Evolutionary conservation across 1,140 invertebrate genomes (phyloP).

Genomic region (Phenacoccus solenopsis): DNA sequence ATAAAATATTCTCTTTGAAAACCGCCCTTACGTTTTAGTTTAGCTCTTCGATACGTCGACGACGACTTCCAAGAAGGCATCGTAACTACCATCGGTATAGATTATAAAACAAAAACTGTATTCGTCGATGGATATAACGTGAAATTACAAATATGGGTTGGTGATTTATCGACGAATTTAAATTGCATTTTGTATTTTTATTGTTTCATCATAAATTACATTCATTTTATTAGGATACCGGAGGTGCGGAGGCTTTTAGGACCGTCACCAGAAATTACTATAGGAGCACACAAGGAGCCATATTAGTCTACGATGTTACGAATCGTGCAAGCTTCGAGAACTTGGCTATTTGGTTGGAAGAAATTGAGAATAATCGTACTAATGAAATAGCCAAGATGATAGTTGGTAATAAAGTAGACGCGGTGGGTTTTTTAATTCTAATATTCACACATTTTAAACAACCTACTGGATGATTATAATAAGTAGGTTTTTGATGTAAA

Average conservation of each 20-base stretch:
- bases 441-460: conserved; percentile 20
- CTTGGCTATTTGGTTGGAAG: conserved; percentile 85
- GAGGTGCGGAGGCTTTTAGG: conserved; percentile 91
- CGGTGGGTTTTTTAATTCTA: conserved; percentile 47
- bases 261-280: conserved; percentile 95
- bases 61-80: conserved; percentile 62
- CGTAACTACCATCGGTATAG: conserved; percentile 75
- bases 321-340: conserved; percentile 69
- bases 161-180: conserved; percentile 23
- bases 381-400: conserved; percentile 95
- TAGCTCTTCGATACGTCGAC: conserved; percentile 86
- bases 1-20: no score
- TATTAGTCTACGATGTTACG: conserved; percentile 91
- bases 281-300: conserved; percentile 84
- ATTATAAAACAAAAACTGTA: conserved; percentile 88
- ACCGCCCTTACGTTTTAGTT: conserved; percentile 40
- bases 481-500: no score
- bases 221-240: conserved; percentile 63
- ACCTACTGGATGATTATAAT: no score
- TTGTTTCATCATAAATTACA: conserved; percentile 8
- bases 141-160: conserved; percentile 74
- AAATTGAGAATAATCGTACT: conserved; percentile 88
- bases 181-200: background rate
- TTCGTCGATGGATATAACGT: conserved; percentile 80
- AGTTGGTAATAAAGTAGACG: conserved; percentile 96